These are phyloP conservation scores for Rhingia campestris DNA, from an alignment of 2,888 invertebrate species.

Conservation along the genomic window DNA sequence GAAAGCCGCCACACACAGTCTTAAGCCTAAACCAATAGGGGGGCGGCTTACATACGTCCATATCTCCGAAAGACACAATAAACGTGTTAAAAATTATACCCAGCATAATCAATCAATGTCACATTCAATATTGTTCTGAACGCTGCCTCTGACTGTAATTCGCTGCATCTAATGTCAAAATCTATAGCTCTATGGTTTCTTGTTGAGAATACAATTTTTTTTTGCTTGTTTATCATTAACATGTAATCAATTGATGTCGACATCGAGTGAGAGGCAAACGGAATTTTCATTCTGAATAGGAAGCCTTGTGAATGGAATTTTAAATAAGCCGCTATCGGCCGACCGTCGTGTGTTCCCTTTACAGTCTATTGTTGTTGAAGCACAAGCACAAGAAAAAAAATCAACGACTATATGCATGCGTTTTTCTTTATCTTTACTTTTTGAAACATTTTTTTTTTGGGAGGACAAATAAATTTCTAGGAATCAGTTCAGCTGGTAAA, in stretches of 20 bases:
- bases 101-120: slow-evolving; percentile 71
- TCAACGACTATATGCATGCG: slow-evolving; percentile 42
- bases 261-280: slow-evolving; percentile 60
- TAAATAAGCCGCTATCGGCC: slow-evolving; percentile 53
- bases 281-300: slow-evolving; percentile 72
- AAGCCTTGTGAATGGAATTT: slow-evolving; percentile 73
- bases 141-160: slow-evolving; percentile 54
- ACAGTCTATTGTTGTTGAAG: slow-evolving; percentile 44
- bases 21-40: slow-evolving; percentile 20
- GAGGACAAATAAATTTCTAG: slow-evolving; percentile 31
- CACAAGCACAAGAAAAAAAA: neutral
- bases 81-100: slow-evolving; percentile 69
- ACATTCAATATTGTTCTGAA: slow-evolving; percentile 46
- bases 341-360: slow-evolving; percentile 5
- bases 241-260: slow-evolving; percentile 74
- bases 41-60: slow-evolving; percentile 4
- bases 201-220: slow-evolving; percentile 7
- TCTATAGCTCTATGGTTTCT: slow-evolving; percentile 59
- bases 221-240: slow-evolving; percentile 67
- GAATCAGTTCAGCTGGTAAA: slow-evolving; percentile 62
- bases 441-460: slow-evolving; percentile 23
- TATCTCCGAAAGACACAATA: slow-evolving; percentile 44
- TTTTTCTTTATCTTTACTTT: slow-evolving; percentile 28
- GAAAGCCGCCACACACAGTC: slow-evolving; percentile 66
- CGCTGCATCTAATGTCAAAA: slow-evolving; percentile 69